Percentiles rank a stretch among this genome's conserved stretches.
Evolutionary conservation across 2,888 invertebrate species (phyloP).

Genomic region (Drosophila borborema): DNA sequence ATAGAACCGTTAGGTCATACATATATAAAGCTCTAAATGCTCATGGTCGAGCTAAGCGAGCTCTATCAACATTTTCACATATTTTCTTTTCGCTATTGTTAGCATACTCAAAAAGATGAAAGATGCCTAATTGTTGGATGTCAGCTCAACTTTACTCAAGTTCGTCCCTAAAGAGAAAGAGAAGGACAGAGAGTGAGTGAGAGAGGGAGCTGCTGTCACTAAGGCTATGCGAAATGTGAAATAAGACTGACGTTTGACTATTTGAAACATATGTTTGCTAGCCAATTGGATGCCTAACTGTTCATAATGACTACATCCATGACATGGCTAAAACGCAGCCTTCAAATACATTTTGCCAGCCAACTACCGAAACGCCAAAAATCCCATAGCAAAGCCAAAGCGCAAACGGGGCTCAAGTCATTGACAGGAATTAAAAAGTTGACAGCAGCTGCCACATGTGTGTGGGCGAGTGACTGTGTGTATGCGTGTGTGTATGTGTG

Average conservation of each 20-base stretch:
- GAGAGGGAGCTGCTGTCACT: not conserved
- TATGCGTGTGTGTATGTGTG: conserved; percentile 29
- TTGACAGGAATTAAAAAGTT: conserved; percentile 77
- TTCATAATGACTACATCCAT: conserved; percentile 35
- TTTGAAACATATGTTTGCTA: conserved; percentile 8
- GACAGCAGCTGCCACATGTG: conserved; percentile 52
- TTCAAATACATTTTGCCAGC: conserved; percentile 18
- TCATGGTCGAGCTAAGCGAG: too few species aligned
- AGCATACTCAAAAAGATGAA: not conserved
- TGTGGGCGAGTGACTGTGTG: conserved; percentile 6
- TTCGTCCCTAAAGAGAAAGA: too few species aligned
- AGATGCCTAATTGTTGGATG: not conserved
- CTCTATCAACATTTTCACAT: too few species aligned
- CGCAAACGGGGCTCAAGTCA: conserved; percentile 67
- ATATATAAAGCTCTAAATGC: too few species aligned
- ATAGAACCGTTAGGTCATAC: too few species aligned
- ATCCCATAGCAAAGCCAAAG: conserved; percentile 26
- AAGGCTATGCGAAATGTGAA: not conserved
- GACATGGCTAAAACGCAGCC: conserved; percentile 36
- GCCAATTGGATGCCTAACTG: conserved; percentile 26
- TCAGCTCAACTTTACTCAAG: not conserved
- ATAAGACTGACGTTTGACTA: conserved; percentile 6
- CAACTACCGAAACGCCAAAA: conserved; percentile 17
- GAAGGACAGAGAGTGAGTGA: not conserved
- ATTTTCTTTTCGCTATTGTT: too few species aligned